Percentiles rank a stretch among this genome's conserved stretches.
phyloP scores from a whole-genome alignment of 2,888 invertebrate species.

The Hanleya hanleyi region DNA sequence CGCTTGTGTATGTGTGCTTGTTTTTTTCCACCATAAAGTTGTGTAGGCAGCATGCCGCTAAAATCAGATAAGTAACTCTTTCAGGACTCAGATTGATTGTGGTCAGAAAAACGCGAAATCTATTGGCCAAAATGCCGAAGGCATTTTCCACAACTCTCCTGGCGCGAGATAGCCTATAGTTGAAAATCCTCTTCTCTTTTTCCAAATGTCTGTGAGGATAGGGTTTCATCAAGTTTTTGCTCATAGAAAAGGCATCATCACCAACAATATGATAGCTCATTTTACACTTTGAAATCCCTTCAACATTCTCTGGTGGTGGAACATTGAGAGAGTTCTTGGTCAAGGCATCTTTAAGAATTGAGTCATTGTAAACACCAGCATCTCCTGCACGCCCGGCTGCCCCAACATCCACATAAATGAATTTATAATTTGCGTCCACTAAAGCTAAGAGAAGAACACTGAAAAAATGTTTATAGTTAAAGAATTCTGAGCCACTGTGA shows the following conservation, averaged over 20 bases:
- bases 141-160: too few relatives aligned
- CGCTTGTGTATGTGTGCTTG: not conserved
- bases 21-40: conserved; percentile 5
- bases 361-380: conserved; percentile 26
- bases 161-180: conserved; percentile 6
- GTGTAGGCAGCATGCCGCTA: conserved; percentile 10
- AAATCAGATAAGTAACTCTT: not conserved
- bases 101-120: conserved; percentile 13
- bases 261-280: conserved; percentile 19
- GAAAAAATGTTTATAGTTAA: conserved; percentile 28
- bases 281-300: not conserved
- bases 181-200: conserved; percentile 16
- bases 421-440: conserved; percentile 25
- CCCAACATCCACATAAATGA: conserved; percentile 28
- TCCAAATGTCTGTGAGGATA: conserved; percentile 11
- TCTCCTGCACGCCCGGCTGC: conserved; percentile 25
- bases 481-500: conserved; percentile 14
- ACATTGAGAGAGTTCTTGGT: conserved; percentile 13
- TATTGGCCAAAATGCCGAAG: conserved; percentile 10
- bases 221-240: conserved; percentile 15
- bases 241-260: conserved; percentile 23
- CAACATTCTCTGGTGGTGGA: conserved; percentile 3
- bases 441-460: conserved; percentile 21
- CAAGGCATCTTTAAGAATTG: conserved; percentile 15
- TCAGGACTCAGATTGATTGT: conserved; percentile 10